Base-by-base conservation (phyloP, 1,140 invertebrate species). In the Leucophenga varia region DNA sequence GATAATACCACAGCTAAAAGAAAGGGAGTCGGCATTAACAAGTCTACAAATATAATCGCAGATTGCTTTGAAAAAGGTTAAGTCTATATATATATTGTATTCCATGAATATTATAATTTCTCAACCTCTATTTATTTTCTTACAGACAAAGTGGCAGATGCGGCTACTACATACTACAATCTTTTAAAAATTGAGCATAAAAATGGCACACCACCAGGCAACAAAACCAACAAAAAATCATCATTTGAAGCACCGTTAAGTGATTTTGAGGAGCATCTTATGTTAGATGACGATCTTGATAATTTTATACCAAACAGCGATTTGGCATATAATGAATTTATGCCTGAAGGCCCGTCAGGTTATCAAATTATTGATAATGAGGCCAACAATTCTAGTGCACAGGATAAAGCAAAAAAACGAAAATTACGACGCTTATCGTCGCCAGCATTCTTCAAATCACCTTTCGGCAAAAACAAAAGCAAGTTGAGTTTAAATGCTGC, bases 381-480 rank as follows among this genome's bases (percentile, higher is more conserved):
- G 48, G 70, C 37, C n/a, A 41, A 28, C 7, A 19, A 59, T 20
- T 28, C 16, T 49, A 57, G 18, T n/a, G n/a, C n/a, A n/a, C n/a
- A n/a, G n/a, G n/a, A n/a, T 13, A 36, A 36, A 36, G 14, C n/a
- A n/a, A n/a, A 13, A 76, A 74, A 68, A 75, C 77, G 47, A 20
- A 76, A 76, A 49, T 48, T 61, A 9, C 69, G 80, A 8, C 69
- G 79, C 37, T 52, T 86, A n/a, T 83, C 80, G 2, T 84, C 85
- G 19, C 81, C 84, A 0, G 80, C 79, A 0, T 86, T 86, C 51
- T 80, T 87, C 51, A 81, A 81, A 58, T 84, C 83, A 14, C 80
- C 81, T 0, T 73, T 85, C 10, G 78, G 78, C 48, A 75, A 79
- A 41, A 74, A 36, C 44, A 61, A 57, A 38, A 67, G 54, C 28